Evolutionary conservation across 2,797 vertebrate genomes (phyloP).

Genomic region (Thalassophryne amazonica): DNA sequence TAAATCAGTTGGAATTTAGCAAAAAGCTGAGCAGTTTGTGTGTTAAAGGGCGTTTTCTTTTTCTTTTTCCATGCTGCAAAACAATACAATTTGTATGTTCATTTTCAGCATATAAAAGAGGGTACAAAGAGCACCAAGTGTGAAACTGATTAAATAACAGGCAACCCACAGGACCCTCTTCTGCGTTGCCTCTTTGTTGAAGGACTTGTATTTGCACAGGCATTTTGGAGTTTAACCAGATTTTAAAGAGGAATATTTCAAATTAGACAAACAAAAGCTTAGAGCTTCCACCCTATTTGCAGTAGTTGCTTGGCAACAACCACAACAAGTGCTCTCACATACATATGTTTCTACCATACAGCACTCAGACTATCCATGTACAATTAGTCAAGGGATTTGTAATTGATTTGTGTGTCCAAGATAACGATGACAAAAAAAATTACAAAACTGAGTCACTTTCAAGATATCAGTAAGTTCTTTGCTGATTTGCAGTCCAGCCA

Average conservation of each 20-base stretch:
- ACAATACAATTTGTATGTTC: too few species aligned
- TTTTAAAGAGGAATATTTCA: not conserved
- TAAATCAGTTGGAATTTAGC: too few species aligned
- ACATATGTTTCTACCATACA: conserved; percentile 18
- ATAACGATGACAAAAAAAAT: conserved; percentile 8
- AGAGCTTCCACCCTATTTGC: not conserved
- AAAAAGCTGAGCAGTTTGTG: too few species aligned
- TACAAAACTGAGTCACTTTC: conserved; percentile 5
- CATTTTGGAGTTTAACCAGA: not conserved
- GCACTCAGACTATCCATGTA: conserved; percentile 15
- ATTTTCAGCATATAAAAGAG: too few species aligned
- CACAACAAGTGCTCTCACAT: conserved; percentile 7
- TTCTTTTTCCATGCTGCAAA: too few species aligned
- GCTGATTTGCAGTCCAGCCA: not conserved
- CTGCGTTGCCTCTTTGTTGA: not conserved
- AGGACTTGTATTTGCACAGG: not conserved
- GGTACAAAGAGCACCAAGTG: too few species aligned
- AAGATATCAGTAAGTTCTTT: conserved; percentile 5
- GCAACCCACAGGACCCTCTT: not conserved
- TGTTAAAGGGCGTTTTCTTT: too few species aligned
- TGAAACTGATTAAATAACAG: not conserved
- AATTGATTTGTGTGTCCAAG: conserved; percentile 25
- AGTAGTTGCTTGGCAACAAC: conserved; percentile 10
- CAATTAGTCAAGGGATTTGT: conserved; percentile 25
- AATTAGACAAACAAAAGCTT: not conserved